Conservation (phyloP, 2,797 vertebrate species). For the Psittacula derbiana region DNA sequence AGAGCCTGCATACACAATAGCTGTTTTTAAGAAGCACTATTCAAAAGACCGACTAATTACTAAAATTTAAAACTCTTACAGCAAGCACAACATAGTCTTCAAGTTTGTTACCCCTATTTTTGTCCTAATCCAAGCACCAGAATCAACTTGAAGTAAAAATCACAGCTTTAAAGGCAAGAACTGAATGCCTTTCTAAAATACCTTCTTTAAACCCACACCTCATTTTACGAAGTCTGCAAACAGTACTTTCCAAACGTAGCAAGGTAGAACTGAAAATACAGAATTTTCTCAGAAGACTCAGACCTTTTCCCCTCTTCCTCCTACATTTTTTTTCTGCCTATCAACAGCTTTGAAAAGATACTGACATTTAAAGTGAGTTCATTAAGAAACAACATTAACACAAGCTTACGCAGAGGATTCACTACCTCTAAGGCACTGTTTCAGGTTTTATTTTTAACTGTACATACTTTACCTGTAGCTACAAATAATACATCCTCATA, state of each 20-base stretch:
- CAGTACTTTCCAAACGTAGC: background rate
- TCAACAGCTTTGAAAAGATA: background rate
- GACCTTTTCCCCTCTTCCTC: background rate
- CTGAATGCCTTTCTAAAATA: background rate
- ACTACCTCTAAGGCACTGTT: background rate
- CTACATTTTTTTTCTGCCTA: background rate
- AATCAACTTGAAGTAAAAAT: background rate
- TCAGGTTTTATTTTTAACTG: background rate
- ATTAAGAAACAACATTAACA: background rate
- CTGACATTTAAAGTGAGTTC: background rate
- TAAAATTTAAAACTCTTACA: conserved; percentile 64
- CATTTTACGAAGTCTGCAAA: background rate
- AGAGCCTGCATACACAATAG: conserved; percentile 55
- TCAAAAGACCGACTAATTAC: conserved; percentile 62
- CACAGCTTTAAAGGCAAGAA: background rate
- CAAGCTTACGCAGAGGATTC: background rate
- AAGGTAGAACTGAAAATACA: background rate
- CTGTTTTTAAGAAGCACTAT: conserved; percentile 51
- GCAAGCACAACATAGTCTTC: conserved; percentile 11
- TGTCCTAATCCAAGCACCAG: background rate
- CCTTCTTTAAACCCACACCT: background rate
- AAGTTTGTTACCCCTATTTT: background rate
- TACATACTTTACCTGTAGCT: background rate
- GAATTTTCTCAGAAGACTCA: background rate
- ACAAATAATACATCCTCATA: background rate